Evolutionary conservation across 2,888 invertebrate species (phyloP), one percentile per base, ranked within the genome.

Genomic region (Nysson spinosus): DNA sequence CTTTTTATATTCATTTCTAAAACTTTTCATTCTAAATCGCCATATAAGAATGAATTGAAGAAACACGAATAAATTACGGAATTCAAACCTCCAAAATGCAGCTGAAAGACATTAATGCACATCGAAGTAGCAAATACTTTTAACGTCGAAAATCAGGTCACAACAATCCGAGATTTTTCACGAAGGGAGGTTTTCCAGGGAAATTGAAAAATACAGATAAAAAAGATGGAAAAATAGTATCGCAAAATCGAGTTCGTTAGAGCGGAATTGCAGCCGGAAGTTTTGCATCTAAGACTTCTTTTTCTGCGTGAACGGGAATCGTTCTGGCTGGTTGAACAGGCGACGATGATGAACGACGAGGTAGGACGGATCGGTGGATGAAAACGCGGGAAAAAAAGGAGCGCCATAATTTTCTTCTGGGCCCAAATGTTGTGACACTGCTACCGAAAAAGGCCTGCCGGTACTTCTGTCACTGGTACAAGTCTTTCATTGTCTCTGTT

Each of bases 381-480:
- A 44, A 54, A 70, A 58, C 46, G 35, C 52, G 50, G 40, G 58
- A 60, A 71, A 75, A 74, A 64, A n/a, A n/a, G n/a, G n/a, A n/a
- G 19, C 37, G 57, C 71, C 65, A 77, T 75, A 75, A 79, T 56
- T 77, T 58, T 71, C 42, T 42, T 50, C 43, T 19, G 40, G 80
- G 77, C 78, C 83, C 83, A 85, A 86, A 86, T 86, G 86, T 86
- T 86, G 81, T 86, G 86, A 86, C 86, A 86, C 63, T 43, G 67
- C 64, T 58, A 40, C 56, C 54, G 35, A 42, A 28, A 62, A 61
- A 43, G 58, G 60, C 60, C 54, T 39, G 37, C 35, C 11, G n/a
- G 51, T 7, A n/a, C n/a, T n/a, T n/a, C n/a, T n/a, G n/a, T n/a
- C n/a, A n/a, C n/a, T n/a, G n/a, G n/a, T 40, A 24, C 43, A 14